A percentile compares a stretch with the other conserved stretches of the same genome.
phyloP scores from a whole-genome alignment of 2,113 vertebrate genomes.

The Rhinopomastus cyanomelas region DNA sequence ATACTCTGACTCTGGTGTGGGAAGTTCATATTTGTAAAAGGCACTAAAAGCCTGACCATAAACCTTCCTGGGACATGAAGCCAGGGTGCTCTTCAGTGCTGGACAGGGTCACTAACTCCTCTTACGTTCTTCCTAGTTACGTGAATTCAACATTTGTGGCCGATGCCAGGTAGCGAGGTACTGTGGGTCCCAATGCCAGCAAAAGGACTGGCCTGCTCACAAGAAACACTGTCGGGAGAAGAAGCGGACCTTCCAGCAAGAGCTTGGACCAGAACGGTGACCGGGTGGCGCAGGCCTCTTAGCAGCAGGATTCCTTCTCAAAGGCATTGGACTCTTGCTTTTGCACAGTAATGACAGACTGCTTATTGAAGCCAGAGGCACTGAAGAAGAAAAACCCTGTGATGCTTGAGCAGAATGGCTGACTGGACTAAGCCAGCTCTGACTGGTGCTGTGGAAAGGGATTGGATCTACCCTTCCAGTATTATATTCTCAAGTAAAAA shows the following conservation, averaged over 20 bases:
- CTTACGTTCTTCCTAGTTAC: conserved; percentile 63
- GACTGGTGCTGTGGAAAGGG: conserved; percentile 62
- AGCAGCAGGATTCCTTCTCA: conserved; percentile 56
- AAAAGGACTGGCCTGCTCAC: conserved; percentile 98
- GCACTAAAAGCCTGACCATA: fast-evolving
- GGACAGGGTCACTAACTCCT: neutral
- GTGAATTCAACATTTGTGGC: conserved; percentile 98
- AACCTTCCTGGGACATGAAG: neutral
- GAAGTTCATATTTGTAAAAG: neutral
- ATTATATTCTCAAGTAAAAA: conserved; percentile 66
- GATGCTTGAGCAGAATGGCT: conserved; percentile 53
- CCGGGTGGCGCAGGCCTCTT: conserved; percentile 25
- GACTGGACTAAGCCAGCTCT: conserved; percentile 59
- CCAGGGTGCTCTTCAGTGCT: fast-evolving
- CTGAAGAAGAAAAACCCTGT: conserved; percentile 63
- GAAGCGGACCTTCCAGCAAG: conserved; percentile 87
- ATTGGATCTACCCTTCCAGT: conserved; percentile 63
- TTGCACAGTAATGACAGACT: conserved; percentile 71
- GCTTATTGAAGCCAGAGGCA: conserved; percentile 69
- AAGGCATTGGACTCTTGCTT: conserved; percentile 59
- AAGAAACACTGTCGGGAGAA: conserved; percentile 99
- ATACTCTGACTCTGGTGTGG: fast-evolving
- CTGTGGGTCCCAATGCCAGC: conserved; percentile 98
- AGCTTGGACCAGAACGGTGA: conserved; percentile 95
- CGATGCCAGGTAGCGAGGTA: conserved; percentile 97